Evolutionary conservation across 2,113 vertebrate species (phyloP).

Genomic region (Peromyscus leucopus): DNA sequence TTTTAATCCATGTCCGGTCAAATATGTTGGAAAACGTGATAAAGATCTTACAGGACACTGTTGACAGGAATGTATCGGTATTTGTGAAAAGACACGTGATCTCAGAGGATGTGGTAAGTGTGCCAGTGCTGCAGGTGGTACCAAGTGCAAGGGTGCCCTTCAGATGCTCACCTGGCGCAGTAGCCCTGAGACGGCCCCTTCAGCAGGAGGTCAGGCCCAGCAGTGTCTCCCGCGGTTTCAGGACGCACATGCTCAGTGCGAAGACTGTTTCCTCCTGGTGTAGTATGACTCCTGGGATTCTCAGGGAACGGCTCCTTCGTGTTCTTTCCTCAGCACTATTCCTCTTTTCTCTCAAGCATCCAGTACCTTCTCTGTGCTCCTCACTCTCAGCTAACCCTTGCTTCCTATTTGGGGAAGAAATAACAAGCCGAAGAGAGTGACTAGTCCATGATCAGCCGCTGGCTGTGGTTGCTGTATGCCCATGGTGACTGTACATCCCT

Average conservation of each 20-base stretch:
- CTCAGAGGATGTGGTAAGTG: constrained; percentile 94
- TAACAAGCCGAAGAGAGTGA: background rate
- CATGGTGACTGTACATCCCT: accelerated
- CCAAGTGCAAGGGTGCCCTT: background rate
- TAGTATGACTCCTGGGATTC: background rate
- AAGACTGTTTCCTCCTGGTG: background rate
- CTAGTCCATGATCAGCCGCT: background rate
- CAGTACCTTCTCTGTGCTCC: background rate
- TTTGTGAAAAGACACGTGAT: constrained; percentile 92
- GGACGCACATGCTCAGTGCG: background rate
- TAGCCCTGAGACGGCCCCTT: background rate
- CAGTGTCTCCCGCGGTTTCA: background rate
- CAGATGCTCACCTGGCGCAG: background rate
- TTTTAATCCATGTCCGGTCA: constrained; percentile 88
- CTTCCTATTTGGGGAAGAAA: background rate
- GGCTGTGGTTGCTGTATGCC: background rate
- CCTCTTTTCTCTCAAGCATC: background rate
- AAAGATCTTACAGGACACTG: constrained; percentile 85
- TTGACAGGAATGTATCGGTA: constrained; percentile 78
- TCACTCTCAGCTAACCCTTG: background rate
- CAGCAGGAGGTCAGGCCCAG: background rate
- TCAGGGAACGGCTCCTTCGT: background rate
- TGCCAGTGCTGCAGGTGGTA: background rate
- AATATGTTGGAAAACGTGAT: constrained; percentile 86
- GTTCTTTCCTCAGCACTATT: background rate